A percentile compares a stretch with the other conserved stretches of the same genome.
These are phyloP conservation scores for Megaceryle torquata DNA, from an alignment of 2,113 vertebrate species.

Conservation along the genomic window DNA sequence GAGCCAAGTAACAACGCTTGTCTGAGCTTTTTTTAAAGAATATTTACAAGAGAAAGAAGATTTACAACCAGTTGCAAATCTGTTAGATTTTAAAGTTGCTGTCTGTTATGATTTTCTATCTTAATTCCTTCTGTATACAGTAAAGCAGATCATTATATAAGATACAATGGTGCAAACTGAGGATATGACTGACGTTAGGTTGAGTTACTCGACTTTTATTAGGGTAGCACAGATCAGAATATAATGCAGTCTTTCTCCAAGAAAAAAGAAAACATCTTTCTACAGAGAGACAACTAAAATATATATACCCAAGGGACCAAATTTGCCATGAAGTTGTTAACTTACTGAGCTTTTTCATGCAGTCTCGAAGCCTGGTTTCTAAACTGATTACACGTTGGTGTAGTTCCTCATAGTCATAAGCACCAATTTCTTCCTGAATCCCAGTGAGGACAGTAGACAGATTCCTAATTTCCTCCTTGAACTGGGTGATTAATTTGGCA, in stretches of 20 bases:
- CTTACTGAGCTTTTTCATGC: conserved; percentile 99
- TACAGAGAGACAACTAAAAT: not conserved
- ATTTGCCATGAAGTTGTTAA: conserved; percentile 11
- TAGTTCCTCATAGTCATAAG: conserved; percentile 94
- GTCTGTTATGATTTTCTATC: not conserved
- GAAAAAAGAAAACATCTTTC: not conserved
- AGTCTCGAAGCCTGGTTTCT: conserved; percentile 91
- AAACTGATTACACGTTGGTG: conserved; percentile 90
- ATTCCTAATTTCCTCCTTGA: conserved; percentile 98
- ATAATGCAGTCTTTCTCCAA: conserved; percentile 19
- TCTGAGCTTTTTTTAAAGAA: not conserved
- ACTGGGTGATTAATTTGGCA: conserved; percentile 91
- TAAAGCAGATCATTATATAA: not conserved
- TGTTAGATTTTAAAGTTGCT: not conserved
- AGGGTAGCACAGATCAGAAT: conserved; percentile 69
- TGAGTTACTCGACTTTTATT: conserved; percentile 5
- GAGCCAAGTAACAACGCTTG: not conserved
- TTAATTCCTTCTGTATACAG: not conserved
- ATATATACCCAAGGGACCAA: not conserved
- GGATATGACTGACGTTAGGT: not conserved
- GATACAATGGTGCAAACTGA: not conserved
- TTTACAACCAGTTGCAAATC: not conserved
- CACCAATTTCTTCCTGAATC: conserved; percentile 96
- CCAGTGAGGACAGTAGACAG: conserved; percentile 88
- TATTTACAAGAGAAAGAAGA: not conserved